Percentiles rank a stretch among this genome's conserved stretches.
phyloP scores from a whole-genome alignment of 1,140 invertebrate genomes.

The Microplitis demolitor region DNA sequence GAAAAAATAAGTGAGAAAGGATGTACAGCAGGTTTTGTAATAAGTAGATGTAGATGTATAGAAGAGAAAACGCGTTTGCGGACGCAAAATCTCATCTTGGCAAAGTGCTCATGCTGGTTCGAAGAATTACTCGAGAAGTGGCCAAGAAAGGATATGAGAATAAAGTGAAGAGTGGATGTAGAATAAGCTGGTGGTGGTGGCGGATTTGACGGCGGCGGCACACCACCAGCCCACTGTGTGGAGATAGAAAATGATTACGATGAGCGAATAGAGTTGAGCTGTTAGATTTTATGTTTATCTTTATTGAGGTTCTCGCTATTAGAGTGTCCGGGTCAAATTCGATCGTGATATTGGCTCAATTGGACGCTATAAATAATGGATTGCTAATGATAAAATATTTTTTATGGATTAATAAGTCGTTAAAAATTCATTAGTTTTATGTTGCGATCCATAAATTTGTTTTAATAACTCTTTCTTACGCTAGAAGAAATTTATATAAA shows the following conservation, averaged over 20 bases:
- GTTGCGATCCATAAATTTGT: no score
- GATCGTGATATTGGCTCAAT: constrained; percentile 19
- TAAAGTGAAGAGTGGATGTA: constrained; percentile 13
- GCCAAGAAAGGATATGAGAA: constrained; percentile 25
- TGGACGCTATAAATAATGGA: neutral
- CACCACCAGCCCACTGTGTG: neutral
- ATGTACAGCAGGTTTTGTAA: neutral
- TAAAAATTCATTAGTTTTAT: neutral
- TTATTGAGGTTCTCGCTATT: constrained; percentile 29
- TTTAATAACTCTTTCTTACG: no score
- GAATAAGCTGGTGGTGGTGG: neutral
- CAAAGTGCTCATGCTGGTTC: constrained; percentile 38
- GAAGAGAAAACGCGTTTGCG: neutral
- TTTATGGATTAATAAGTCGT: neutral
- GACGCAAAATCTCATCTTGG: constrained; percentile 40
- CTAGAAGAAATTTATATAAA: no score
- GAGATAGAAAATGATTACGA: neutral
- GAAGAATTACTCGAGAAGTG: constrained; percentile 26
- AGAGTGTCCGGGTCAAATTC: constrained; percentile 9
- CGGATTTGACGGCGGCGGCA: no score
- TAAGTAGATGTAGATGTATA: neutral
- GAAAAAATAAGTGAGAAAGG: neutral
- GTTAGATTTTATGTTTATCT: constrained; percentile 57
- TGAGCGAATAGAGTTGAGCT: constrained; percentile 20
- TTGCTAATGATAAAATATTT: neutral